phyloP scores from a whole-genome alignment of 2,797 vertebrate species.

The Emys orbicularis region DNA sequence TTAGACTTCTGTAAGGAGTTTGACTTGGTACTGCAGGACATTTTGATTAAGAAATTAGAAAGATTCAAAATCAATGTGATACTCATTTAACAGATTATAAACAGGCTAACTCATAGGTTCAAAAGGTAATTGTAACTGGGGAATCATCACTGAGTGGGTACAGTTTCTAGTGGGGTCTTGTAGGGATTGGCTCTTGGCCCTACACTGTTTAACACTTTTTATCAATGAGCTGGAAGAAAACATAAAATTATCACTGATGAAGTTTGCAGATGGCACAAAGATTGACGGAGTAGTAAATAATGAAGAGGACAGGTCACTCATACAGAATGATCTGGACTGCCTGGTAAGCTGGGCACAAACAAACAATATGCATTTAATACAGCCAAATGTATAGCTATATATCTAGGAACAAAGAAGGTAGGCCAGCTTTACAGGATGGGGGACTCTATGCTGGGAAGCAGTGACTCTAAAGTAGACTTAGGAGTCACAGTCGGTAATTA shows the following conservation, averaged over 20 bases:
- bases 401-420: not conserved
- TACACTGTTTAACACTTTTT: not conserved
- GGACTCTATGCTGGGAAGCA: not conserved
- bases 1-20: not conserved
- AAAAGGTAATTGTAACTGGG: not conserved
- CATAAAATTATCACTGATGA: not conserved
- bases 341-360: not conserved
- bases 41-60: not conserved
- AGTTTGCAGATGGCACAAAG: not conserved
- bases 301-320: not conserved
- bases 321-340: not conserved
- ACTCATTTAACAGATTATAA: not conserved
- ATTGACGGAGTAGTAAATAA: not conserved
- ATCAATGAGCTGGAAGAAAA: conserved; percentile 3
- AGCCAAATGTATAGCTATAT: not conserved
- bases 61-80: not conserved
- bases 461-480: conserved; percentile 20
- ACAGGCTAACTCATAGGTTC: not conserved
- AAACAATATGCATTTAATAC: not conserved
- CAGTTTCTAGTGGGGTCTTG: not conserved
- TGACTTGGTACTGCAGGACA: not conserved
- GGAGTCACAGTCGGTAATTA: not conserved
- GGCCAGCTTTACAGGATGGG: not conserved
- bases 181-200: not conserved
- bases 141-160: not conserved